Evolutionary conservation across 2,888 invertebrate genomes (phyloP).

Genomic region (Gonocerus acuteangulatus): DNA sequence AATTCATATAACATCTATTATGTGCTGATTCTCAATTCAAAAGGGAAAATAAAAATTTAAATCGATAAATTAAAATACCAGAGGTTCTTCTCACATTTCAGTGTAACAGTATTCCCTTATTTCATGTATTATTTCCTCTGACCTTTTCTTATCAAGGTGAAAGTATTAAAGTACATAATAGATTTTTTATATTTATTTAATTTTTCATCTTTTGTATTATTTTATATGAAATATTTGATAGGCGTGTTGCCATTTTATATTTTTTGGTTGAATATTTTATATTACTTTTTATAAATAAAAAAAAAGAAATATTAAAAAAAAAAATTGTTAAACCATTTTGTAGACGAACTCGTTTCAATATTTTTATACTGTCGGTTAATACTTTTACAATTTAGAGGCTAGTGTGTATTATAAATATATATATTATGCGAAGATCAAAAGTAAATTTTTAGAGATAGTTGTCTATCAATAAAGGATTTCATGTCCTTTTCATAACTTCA

Average conservation of each 20-base stretch:
- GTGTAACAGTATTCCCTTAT: slow-evolving; percentile 20
- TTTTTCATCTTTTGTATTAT: slow-evolving; percentile 35
- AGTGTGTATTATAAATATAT: slow-evolving; percentile 23
- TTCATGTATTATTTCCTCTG: slow-evolving; percentile 21
- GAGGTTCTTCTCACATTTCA: slow-evolving; percentile 19
- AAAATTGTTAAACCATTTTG: slow-evolving; percentile 28
- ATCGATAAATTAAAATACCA: neutral
- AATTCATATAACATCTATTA: neutral
- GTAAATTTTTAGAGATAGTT: slow-evolving; percentile 23
- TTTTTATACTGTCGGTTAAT: slow-evolving; percentile 35
- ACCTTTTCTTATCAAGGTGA: slow-evolving; percentile 20
- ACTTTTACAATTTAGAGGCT: slow-evolving; percentile 28
- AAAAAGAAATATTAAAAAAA: slow-evolving; percentile 30
- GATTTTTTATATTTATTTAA: slow-evolving; percentile 31
- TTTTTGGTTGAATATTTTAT: slow-evolving; percentile 33
- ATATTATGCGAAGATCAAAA: slow-evolving; percentile 31
- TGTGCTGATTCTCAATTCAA: neutral
- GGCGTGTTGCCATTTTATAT: slow-evolving; percentile 30
- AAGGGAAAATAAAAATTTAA: neutral
- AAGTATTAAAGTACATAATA: slow-evolving; percentile 33
- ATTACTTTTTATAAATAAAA: slow-evolving; percentile 32
- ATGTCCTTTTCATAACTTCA: slow-evolving; percentile 15
- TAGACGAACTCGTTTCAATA: slow-evolving; percentile 35
- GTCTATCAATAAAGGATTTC: neutral
- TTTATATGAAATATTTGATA: slow-evolving; percentile 29